A percentile compares a stretch with the other conserved stretches of the same genome.
Evolutionary conservation across 2,888 invertebrate genomes (phyloP).

Genomic region (Mystacides longicornis): DNA sequence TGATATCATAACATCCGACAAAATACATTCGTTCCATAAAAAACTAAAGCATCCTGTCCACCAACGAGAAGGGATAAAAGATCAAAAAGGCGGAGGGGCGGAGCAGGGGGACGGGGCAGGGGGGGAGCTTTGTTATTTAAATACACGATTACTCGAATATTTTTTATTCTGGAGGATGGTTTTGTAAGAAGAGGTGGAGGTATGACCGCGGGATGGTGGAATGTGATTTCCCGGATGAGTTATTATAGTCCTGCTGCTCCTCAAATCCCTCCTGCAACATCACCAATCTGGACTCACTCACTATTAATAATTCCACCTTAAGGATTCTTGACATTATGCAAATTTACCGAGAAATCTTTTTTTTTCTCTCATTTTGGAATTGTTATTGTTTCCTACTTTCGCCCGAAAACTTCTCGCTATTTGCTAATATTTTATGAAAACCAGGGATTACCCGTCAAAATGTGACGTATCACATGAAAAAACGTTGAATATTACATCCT

Average conservation of each 20-base stretch:
- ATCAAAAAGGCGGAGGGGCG: not conserved
- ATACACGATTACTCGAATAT: constrained; percentile 10
- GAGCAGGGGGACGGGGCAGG: not conserved
- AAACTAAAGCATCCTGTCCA: no score
- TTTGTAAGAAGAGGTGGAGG: not conserved
- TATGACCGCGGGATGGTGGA: constrained; percentile 5
- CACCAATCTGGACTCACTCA: not conserved
- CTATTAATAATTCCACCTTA: no score
- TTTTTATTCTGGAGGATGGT: constrained; percentile 2
- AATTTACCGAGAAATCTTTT: no score
- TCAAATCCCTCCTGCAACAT: not conserved
- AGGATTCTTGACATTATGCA: no score
- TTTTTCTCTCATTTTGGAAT: no score
- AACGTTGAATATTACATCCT: no score
- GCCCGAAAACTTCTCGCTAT: no score
- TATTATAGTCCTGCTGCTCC: not conserved
- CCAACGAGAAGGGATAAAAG: not conserved
- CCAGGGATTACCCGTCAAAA: no score
- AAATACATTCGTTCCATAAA: not conserved
- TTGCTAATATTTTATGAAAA: no score
- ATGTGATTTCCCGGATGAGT: constrained; percentile 9
- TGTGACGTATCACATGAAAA: no score
- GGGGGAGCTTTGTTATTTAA: constrained; percentile 10
- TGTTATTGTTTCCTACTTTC: no score
- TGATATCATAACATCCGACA: not conserved